Base-by-base conservation (phyloP, 2,113 vertebrate species). In the Oreochromis aureus region DNA sequence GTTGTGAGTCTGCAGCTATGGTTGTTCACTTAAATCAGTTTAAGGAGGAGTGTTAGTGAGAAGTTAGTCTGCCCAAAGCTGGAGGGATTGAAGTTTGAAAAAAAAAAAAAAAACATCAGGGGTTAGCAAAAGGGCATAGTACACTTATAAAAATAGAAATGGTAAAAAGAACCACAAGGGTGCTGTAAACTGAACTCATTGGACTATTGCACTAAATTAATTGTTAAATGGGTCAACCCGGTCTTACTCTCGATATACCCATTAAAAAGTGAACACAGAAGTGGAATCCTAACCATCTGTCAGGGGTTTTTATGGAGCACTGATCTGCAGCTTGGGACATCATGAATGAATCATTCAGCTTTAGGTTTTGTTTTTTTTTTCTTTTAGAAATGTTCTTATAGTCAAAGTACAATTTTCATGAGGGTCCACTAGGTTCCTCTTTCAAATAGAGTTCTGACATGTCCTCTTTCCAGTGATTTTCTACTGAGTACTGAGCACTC, bases 21-120 rank as follows among this genome's bases (percentile, higher is more conserved):
- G 82, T 55, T 91, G 92, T 91, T 92, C 61, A 81, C 73, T 87
- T 44, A 18, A 90, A 86, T 93, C 79, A 84, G 76, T 92, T 86
- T 82, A 61, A 36, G 36, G 36, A 54, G 53, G 76, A 80, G 80
- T 73, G 63, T 87, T 82, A 79, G 61, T 36, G 58, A 86, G 89
- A 87, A 81, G 81, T 86, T 66, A 82, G 69, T 84, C 10, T 6
- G 84, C 44, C 83, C 54, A 58, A 85, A 89, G 89, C 85, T 84
- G 34, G 15, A 83, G 82, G 80, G 81, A 89, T 69, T 80, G 48
- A 81, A 79, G 53, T 53, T 39, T 48, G 83, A 24, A 24, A 69
- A 44, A 86, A 63, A 55, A 69, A 44, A 82, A 63, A 55, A 9
- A 61, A 58, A 46, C 61, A 66, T n/a, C 9, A 44, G 6, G 56